Evolutionary conservation across 2,797 vertebrate genomes (phyloP), one percentile per base, ranked within the genome.

Genomic region (Mus caroli): DNA sequence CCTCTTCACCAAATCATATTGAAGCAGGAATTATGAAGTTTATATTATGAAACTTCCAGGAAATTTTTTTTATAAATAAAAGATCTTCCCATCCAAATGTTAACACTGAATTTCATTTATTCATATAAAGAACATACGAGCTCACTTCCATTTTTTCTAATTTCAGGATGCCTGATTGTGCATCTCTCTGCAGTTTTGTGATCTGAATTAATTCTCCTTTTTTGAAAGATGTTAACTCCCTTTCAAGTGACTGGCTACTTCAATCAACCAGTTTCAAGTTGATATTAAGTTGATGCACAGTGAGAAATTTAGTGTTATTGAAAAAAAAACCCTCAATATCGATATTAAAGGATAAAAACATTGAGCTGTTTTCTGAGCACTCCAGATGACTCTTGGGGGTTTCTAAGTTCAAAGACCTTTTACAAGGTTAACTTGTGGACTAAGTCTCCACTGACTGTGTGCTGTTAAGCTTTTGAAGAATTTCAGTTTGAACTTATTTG

Each of bases 191-290:
- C 1, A 69, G 85, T 14, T 87, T 79, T 79, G 4, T 90, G 54
- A 88, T 90, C 91, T 88, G 11, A 88, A 37, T 96, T 64, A 79
- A 56, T 73, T 62, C 92, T 40, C 71, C 34, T 3, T 34, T n/a
- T n/a, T 86, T 54, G 62, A 95, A 79, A 88, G 52, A 92, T 88
- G 24, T 17, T 62, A 87, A 17, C 34, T 95, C 10, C 8, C 15
- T 83, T 86, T 90, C 67, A 56, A 96, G 46, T 83, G 40, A 94
- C 46, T 86, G 22, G 15, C 58, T 90, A 83, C 67, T 62, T 95
- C 58, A 96, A 78, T 64, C 77, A 84, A 84, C 3, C 28, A 5
- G 22, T 50, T 78, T 26, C 92, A 94, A 52, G 34, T 2, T 87
- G 43, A 86, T n/a, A 93, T 90, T 84, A 58, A 85, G 92, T 4